Evolutionary conservation across 1,140 invertebrate genomes (phyloP).

Genomic region (Drosophila azteca): DNA sequence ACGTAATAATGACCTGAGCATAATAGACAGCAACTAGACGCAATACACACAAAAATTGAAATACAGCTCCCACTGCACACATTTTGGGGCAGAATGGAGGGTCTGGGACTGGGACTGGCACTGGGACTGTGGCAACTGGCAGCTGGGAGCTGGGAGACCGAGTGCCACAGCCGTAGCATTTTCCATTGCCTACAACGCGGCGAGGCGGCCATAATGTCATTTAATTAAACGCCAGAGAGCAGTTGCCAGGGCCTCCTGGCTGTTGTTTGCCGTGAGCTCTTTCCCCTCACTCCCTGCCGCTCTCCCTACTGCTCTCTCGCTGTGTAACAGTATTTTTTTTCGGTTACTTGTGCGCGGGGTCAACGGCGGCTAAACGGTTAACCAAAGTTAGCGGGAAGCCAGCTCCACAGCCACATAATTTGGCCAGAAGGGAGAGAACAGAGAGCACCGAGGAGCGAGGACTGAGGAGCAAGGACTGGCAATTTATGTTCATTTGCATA

Average conservation of each 20-base stretch:
- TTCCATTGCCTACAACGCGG: slow-evolving; percentile 65
- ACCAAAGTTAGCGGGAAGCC: slow-evolving; percentile 60
- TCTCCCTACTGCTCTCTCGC: slow-evolving; percentile 20
- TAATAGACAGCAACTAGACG: slow-evolving; percentile 62
- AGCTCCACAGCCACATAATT: slow-evolving; percentile 38
- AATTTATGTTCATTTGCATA: slow-evolving; percentile 83
- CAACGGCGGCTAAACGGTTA: slow-evolving; percentile 75
- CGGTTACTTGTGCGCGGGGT: slow-evolving; percentile 52
- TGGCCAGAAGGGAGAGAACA: slow-evolving; percentile 21
- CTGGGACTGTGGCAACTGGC: slow-evolving; percentile 1
- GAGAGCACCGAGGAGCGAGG: not conserved
- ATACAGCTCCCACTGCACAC: slow-evolving; percentile 74
- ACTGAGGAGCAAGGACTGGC: slow-evolving; percentile 52
- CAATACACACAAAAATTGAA: slow-evolving; percentile 70
- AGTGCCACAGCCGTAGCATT: slow-evolving; percentile 53
- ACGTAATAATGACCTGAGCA: slow-evolving; percentile 45
- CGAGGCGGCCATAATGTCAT: slow-evolving; percentile 73
- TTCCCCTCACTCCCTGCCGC: slow-evolving; percentile 27
- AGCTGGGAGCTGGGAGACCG: slow-evolving; percentile 34
- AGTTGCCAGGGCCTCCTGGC: slow-evolving; percentile 52
- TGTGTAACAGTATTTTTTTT: slow-evolving; percentile 14
- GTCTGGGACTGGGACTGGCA: not conserved
- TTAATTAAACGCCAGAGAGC: slow-evolving; percentile 81
- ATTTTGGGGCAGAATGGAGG: slow-evolving; percentile 42
- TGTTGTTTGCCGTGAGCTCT: slow-evolving; percentile 25